Evolutionary conservation across 37 sponge, comb jelly and placozoan genomes (phyloP), one percentile per base, ranked within the genome.

Genomic region (Spongilla lacustris): DNA sequence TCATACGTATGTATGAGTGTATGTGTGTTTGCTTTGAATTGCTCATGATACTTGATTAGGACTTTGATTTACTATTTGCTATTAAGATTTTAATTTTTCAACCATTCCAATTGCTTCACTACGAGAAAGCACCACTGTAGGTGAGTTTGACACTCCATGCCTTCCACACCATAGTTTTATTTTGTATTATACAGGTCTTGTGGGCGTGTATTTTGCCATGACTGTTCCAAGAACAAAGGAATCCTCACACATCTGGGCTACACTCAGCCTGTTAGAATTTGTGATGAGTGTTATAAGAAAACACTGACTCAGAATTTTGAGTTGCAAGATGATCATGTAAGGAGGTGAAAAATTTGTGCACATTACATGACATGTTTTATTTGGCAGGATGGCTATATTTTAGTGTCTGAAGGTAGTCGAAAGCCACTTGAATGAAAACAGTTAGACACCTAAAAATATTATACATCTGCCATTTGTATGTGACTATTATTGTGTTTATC

Each of bases 121-220:
- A 46, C 23, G 48, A 50, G 21, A 75, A 77, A 91, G 91, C 91
- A 91, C 68, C 91, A 91, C 30, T 91, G 91, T 76, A 86, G 91
- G 91, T 91, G 73, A 25, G 75, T 67, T 68, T 67, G 25, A 5
- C 71, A 71, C 17, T 25, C 12, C 22, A 36, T 31, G 46, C 2
- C 48, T 28, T 35, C 23, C 48, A 36, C 2, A 35, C 17, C 3
- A 25, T 8, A 50, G 26, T 2, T 66, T 50, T 36, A 10, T 19
- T 76, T 8, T 4, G 34, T 23, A 5, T 22, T 10, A 4, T 49
- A 49, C 76, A 89, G 98, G 38, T 88, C 93, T 32, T 98, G 98
- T 83, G 98, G 98, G 0, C 79, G 79, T 21, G 89, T 98, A 31
- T 94, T 98, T 41, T 98, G 98, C 67, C 82, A 91, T 49, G 91